A percentile compares a stretch with the other conserved stretches of the same genome.
Conservation (phyloP, 2,888 invertebrate species). For the Scelioninae gen. 1 region DNA sequence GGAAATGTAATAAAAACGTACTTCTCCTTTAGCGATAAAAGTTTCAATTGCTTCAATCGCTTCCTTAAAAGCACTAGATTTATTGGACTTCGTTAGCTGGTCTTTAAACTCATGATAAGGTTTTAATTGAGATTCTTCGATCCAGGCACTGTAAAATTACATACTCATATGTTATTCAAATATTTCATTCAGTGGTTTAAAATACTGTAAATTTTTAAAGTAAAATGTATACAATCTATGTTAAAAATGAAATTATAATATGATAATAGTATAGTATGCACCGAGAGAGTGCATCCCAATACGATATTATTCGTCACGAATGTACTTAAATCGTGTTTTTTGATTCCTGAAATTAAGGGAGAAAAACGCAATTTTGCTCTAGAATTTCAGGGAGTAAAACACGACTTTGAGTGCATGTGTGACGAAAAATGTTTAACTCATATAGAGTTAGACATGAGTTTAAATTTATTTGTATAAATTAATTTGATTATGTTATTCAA, state of each 20-base stretch:
- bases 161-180: slow-evolving; percentile 19
- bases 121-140: slow-evolving; percentile 92
- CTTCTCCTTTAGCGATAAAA: slow-evolving; percentile 89
- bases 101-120: slow-evolving; percentile 92
- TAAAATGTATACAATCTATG: neutral
- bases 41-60: slow-evolving; percentile 92
- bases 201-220: neutral
- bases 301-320: no score
- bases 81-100: slow-evolving; percentile 90
- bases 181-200: neutral
- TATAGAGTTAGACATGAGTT: no score
- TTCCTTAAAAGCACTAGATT: slow-evolving; percentile 90
- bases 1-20: slow-evolving; percentile 77
- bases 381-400: no score
- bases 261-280: no score
- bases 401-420: no score
- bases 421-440: no score
- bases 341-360: no score
- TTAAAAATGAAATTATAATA: neutral
- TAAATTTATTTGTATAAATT: no score
- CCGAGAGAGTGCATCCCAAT: no score
- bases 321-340: no score
- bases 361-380: no score
- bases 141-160: slow-evolving; percentile 90
- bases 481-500: neutral